Conservation (phyloP, 2,888 invertebrate species). For the Caenorhabditis wallacei region DNA sequence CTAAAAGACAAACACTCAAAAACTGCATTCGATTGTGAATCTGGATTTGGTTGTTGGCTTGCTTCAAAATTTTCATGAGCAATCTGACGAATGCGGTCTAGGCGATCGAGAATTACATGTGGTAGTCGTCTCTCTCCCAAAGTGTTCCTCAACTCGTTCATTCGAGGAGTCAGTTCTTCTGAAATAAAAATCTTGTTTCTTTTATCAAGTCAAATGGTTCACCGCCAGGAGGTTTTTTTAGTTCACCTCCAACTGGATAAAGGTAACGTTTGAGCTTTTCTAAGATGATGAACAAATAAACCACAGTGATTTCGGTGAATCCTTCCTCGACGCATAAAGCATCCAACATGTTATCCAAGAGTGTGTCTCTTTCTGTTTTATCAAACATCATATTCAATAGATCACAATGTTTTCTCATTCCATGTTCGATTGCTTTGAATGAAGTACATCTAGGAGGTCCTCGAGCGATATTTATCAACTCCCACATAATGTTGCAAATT, state of each 20-base stretch:
- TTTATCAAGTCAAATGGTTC: no score
- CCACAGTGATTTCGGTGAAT: constrained; percentile 52
- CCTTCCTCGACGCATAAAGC: constrained; percentile 37
- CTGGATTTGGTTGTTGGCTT: constrained; percentile 9
- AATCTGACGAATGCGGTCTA: constrained; percentile 48
- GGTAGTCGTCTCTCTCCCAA: constrained; percentile 30
- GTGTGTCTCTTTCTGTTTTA: constrained; percentile 42
- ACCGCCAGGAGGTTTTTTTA: no score
- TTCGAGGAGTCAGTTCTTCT: constrained; percentile 10
- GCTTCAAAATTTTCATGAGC: constrained; percentile 54
- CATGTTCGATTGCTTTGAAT: constrained; percentile 58
- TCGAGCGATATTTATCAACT: constrained; percentile 50
- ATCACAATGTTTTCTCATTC: constrained; percentile 64
- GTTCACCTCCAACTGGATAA: constrained; percentile 12
- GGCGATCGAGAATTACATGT: constrained; percentile 34
- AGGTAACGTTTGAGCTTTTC: constrained; percentile 48
- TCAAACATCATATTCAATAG: constrained; percentile 52
- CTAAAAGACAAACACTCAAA: constrained; percentile 53
- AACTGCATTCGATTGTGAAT: constrained; percentile 57
- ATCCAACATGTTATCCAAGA: constrained; percentile 40
- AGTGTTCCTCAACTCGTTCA: constrained; percentile 36
- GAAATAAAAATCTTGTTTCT: not conserved
- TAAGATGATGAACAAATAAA: constrained; percentile 52
- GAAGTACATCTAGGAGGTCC: constrained; percentile 56
- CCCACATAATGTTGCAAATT: constrained; percentile 61